Conservation (phyloP, 2,113 vertebrate genomes). For the Prionailurus viverrinus region DNA sequence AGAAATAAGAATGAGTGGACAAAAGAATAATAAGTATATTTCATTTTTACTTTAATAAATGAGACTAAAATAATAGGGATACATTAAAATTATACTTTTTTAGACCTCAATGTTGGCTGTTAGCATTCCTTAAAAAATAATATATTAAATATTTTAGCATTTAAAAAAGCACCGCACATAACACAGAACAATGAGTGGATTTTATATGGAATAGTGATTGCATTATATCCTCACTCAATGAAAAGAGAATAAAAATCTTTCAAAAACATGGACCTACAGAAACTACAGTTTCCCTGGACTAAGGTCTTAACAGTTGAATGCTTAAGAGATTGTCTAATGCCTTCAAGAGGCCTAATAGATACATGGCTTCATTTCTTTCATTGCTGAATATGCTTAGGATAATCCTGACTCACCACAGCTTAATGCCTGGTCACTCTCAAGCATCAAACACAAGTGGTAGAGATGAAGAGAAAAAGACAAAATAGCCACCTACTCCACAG, state of each 20-base stretch:
- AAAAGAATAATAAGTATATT: neutral
- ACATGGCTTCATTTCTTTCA: neutral
- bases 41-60: conserved; percentile 11
- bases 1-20: neutral
- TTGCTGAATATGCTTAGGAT: neutral
- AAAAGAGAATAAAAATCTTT: neutral
- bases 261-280: neutral
- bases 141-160: neutral
- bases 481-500: conserved; percentile 1
- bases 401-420: conserved; percentile 25
- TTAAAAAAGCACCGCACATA: neutral
- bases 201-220: neutral
- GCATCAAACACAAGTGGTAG: neutral
- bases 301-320: neutral
- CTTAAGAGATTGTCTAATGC: neutral
- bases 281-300: neutral
- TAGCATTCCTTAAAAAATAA: neutral
- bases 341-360: neutral
- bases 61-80: neutral
- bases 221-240: conserved; percentile 2
- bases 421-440: conserved; percentile 38
- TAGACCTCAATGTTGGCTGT: neutral
- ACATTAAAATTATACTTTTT: neutral
- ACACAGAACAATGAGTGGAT: neutral
- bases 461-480: conserved; percentile 9